Conservation (phyloP, 2,797 vertebrate species). For the Myiothlypis chrysogaster region DNA sequence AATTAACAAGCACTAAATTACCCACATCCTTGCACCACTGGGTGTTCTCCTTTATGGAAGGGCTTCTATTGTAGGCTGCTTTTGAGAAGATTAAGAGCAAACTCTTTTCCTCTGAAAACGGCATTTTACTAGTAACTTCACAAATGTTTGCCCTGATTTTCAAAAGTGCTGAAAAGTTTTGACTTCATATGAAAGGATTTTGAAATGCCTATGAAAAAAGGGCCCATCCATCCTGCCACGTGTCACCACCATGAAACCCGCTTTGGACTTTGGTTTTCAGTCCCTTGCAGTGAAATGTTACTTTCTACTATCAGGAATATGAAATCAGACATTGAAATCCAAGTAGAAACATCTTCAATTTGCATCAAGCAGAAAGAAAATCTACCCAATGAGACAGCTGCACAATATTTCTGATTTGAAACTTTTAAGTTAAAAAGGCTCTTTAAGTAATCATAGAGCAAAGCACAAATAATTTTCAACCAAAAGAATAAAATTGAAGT, state of each 20-base stretch:
- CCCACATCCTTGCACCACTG: not conserved
- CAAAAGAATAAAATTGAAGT: not conserved
- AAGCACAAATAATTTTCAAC: not conserved
- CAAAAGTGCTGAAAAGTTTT: not conserved
- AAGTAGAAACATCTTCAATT: not conserved
- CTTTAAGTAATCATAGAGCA: not conserved
- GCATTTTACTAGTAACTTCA: not conserved
- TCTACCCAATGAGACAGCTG: rapidly evolving
- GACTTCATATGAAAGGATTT: not conserved
- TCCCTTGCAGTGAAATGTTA: not conserved
- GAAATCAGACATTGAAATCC: not conserved
- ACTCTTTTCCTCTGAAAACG: rapidly evolving
- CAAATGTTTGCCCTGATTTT: not conserved
- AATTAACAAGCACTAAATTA: not conserved
- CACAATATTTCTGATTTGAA: rapidly evolving
- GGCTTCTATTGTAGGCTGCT: not conserved
- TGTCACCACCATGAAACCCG: rapidly evolving
- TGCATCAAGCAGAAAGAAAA: not conserved
- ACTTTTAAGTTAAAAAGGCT: not conserved
- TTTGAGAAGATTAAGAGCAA: not conserved
- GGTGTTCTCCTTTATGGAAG: not conserved
- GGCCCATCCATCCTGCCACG: not conserved
- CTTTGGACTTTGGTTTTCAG: not conserved
- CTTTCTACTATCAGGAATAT: not conserved
- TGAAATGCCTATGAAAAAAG: not conserved